Evolutionary conservation across 2,113 vertebrate genomes (phyloP), one percentile per base, ranked within the genome.

Genomic region (Mobula birostris): DNA sequence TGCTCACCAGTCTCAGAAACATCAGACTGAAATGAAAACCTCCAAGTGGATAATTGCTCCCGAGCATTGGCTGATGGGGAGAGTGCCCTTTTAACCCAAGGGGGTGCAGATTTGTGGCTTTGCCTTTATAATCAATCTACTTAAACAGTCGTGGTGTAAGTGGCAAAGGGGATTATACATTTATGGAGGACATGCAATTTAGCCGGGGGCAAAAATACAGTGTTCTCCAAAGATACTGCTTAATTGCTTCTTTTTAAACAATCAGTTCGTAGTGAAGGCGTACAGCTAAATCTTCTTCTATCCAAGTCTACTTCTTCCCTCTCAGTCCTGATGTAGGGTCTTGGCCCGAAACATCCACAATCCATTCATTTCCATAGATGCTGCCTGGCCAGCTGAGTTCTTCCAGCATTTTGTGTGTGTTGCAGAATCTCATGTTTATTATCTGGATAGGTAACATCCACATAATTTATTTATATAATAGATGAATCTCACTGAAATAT

Each of bases 161-260:
- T 63, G 36, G 19, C 8, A 92, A 72, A 19, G 66, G 32, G 21
- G 63, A 88, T 88, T 66, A 63, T 88, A 66, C 21, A 88, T 88
- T 88, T 70, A 92, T 48, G 32, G 66, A 92, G 90, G 68, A 7
- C 66, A 12, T 48, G 68, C 90, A 7, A 92, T 92, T 40, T 21
- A 48, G 90, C 90, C 66, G 3, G 36, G 32, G 24, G 32, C 8
- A 5, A 27, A 72, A 92, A 61, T 9, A 17, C 17, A 17, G 19
- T 14, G 61, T 48, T 92, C 36, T 72, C 70, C 66, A 11, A 48
- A 48, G 66, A 21, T 92, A 12, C 36, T 8, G 36, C 70, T 92
- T 92, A 92, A 92, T 92, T 92, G 90, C 68, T 40, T 92, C 72
- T 36, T 91, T 70, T 36, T 27, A 15, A 70, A 72, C 72, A 72